Conservation (phyloP, 2,113 vertebrate species). For the pig (Sus scrofa) region DNA sequence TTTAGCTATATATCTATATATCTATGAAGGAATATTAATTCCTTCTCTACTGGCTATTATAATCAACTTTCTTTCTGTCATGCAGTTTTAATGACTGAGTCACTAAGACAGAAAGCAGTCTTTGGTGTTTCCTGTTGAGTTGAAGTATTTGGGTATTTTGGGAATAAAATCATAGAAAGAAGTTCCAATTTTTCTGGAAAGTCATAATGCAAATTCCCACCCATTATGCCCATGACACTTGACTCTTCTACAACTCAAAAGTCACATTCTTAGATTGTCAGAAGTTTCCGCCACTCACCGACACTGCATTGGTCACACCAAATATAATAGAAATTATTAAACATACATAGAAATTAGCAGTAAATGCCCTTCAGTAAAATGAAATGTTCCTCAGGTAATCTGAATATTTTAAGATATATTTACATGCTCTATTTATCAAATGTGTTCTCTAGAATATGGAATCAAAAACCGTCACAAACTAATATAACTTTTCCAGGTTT, state of each 20-base stretch:
- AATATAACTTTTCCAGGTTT: neutral
- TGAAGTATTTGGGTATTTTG: constrained; percentile 69
- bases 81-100: constrained; percentile 74
- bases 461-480: neutral
- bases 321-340: neutral
- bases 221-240: neutral
- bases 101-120: constrained; percentile 46
- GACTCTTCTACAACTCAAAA: neutral
- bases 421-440: neutral
- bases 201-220: constrained; percentile 21
- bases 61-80: constrained; percentile 62
- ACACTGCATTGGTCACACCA: neutral
- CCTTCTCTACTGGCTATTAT: neutral
- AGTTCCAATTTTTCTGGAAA: constrained; percentile 25
- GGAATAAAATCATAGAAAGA: constrained; percentile 55
- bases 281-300: neutral
- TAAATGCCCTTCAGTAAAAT: neutral
- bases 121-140: constrained; percentile 43
- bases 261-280: neutral
- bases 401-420: constrained; percentile 11
- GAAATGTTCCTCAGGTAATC: constrained; percentile 15
- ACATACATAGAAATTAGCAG: constrained; percentile 7
- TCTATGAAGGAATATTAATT: constrained; percentile 53
- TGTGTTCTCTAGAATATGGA: neutral
- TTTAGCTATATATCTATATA: neutral